A percentile compares a stretch with the other conserved stretches of the same genome.
These are phyloP conservation scores for Gari tellinella DNA, from an alignment of 2,888 invertebrate species.

Conservation along the genomic window DNA sequence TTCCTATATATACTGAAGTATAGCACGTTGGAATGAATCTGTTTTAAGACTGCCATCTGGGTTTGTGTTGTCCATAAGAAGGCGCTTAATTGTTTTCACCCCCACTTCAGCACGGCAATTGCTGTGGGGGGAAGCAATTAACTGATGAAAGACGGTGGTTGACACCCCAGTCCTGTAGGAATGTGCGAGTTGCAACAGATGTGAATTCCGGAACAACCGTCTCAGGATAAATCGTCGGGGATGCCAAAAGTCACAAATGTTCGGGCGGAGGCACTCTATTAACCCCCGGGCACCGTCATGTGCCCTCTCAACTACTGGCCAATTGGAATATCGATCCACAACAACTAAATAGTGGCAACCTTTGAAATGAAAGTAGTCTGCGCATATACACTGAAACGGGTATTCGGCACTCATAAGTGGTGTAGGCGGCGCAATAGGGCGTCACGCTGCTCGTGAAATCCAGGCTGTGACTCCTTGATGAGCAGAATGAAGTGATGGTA, in stretches of 20 bases:
- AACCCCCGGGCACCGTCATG: constrained; percentile 33
- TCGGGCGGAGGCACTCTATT: constrained; percentile 46
- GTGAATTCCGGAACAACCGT: constrained; percentile 66
- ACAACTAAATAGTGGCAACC: too few species aligned
- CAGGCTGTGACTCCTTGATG: constrained; percentile 67
- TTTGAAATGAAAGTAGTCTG: too few species aligned
- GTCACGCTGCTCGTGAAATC: constrained; percentile 62
- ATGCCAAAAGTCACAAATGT: constrained; percentile 63
- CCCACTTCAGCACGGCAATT: too few species aligned
- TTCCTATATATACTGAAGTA: constrained; percentile 64
- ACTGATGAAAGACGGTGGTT: constrained; percentile 67
- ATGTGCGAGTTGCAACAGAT: constrained; percentile 42
- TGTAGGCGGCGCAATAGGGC: constrained; percentile 60
- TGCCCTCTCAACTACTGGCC: constrained; percentile 47
- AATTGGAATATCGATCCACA: too few species aligned
- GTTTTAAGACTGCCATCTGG: constrained; percentile 61
- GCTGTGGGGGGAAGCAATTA: constrained; percentile 64
- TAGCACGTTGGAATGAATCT: constrained; percentile 51
- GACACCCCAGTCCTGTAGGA: constrained; percentile 66
- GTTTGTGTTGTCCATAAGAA: constrained; percentile 61
- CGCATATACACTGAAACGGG: too few species aligned
- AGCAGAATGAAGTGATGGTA: constrained; percentile 63
- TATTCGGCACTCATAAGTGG: constrained; percentile 43
- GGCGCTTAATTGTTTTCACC: too few species aligned
- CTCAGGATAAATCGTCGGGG: too few species aligned